These are phyloP conservation scores for Chlamydotis undulata DNA, from an alignment of 2,113 vertebrate genomes.

Conservation along the genomic window DNA sequence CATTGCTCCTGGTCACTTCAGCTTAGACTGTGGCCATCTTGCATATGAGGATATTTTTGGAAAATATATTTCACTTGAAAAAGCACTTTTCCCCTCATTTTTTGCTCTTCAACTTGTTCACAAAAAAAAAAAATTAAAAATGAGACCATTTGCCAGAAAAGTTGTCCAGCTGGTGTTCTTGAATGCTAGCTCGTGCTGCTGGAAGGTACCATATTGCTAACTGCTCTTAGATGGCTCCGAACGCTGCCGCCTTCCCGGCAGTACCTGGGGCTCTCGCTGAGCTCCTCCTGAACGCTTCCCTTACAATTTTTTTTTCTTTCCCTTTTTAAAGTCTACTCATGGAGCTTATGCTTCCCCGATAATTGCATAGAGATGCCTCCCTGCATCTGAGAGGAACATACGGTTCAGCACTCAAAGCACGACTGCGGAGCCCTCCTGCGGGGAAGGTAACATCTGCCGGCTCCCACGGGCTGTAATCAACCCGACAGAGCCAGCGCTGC, in stretches of 20 bases:
- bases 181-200: neutral
- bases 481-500: neutral
- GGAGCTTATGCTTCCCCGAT: neutral
- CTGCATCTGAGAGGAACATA: neutral
- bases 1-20: rapidly evolving
- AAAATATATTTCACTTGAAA: neutral
- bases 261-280: rapidly evolving
- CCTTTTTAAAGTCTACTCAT: rapidly evolving
- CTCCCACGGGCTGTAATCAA: neutral
- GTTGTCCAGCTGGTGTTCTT: neutral
- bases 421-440: neutral
- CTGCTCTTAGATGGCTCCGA: neutral
- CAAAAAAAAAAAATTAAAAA: neutral
- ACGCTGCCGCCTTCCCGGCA: neutral
- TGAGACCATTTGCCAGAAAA: neutral
- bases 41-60: neutral
- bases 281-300: neutral
- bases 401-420: neutral
- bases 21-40: neutral
- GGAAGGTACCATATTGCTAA: neutral
- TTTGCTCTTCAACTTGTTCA: neutral
- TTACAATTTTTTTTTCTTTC: neutral
- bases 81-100: neutral
- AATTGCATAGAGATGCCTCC: no score
- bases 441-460: neutral